These are phyloP conservation scores for Silurus lanzhouensis DNA, from an alignment of 2,797 vertebrate genomes.

Conservation along the genomic window DNA sequence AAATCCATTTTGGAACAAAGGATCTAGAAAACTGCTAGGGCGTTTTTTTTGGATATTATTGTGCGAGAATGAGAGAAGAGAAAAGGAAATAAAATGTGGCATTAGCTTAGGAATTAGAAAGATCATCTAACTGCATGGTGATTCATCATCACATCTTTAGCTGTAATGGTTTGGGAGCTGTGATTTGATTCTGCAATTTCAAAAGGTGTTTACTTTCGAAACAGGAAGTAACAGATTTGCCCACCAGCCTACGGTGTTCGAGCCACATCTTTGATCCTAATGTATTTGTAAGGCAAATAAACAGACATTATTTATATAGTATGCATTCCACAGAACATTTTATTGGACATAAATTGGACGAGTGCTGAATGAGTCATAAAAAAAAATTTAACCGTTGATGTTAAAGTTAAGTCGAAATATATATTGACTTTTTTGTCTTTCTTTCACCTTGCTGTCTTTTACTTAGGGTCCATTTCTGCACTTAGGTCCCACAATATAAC, in stretches of 20 bases:
- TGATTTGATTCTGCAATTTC: neutral
- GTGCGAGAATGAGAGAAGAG: neutral
- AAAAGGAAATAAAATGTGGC: neutral
- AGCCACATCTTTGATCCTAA: neutral
- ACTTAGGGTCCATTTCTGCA: neutral
- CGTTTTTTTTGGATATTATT: constrained; percentile 24
- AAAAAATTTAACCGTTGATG: neutral
- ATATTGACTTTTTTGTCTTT: neutral
- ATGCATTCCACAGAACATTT: neutral
- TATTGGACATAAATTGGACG: neutral
- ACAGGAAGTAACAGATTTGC: neutral
- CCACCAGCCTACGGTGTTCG: neutral
- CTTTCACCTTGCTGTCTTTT: neutral
- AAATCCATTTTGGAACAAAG: constrained; percentile 64
- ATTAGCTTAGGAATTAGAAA: constrained; percentile 2
- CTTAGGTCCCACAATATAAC: constrained; percentile 44
- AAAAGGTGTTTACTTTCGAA: neutral
- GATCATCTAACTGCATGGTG: neutral
- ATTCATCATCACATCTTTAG: neutral
- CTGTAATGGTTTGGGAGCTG: neutral
- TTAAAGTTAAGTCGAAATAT: neutral
- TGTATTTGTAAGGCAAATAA: too few relatives aligned
- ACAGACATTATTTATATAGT: too few relatives aligned
- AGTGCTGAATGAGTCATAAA: neutral
- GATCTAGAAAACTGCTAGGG: constrained; percentile 53